Evolutionary conservation across 1,140 invertebrate species (phyloP).

Genomic region (Lordiphosa mommai): DNA sequence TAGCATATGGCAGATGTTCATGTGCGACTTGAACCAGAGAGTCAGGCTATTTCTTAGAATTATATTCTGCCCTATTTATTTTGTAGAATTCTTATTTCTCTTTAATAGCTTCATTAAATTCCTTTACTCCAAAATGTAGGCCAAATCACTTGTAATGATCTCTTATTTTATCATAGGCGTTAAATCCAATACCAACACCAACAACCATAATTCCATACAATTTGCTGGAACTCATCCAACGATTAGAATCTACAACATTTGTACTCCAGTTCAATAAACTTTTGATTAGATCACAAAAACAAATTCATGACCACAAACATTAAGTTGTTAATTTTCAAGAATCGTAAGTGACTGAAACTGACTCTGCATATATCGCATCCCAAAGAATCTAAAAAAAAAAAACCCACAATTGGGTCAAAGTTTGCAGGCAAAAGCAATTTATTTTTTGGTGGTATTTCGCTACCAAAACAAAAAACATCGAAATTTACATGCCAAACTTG

Average conservation of each 20-base stretch:
- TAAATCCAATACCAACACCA: conserved; percentile 1
- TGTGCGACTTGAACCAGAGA: no score
- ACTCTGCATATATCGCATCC: conserved; percentile 29
- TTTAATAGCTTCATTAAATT: no score
- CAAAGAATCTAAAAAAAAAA: conserved; percentile 12
- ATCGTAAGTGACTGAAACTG: conserved; percentile 20
- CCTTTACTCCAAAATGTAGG: conserved; percentile 12
- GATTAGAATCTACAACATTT: conserved; percentile 7
- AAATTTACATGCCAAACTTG: conserved; percentile 45
- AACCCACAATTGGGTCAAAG: conserved; percentile 42
- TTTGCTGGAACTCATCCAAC: background rate
- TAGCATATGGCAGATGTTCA: no score
- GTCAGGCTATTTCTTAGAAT: no score
- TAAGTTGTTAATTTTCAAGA: conserved; percentile 23
- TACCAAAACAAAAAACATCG: background rate
- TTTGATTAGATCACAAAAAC: background rate
- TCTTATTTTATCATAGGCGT: conserved; percentile 18
- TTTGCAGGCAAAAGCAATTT: conserved; percentile 37
- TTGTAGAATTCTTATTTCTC: no score
- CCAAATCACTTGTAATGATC: conserved; percentile 6
- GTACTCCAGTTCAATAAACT: conserved; percentile 32
- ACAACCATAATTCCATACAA: conserved; percentile 2
- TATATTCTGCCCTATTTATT: no score
- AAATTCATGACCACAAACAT: conserved; percentile 4
- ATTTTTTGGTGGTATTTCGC: conserved; percentile 10